Base-by-base conservation (phyloP, 1,140 invertebrate species). In the Gryon sp. region DNA sequence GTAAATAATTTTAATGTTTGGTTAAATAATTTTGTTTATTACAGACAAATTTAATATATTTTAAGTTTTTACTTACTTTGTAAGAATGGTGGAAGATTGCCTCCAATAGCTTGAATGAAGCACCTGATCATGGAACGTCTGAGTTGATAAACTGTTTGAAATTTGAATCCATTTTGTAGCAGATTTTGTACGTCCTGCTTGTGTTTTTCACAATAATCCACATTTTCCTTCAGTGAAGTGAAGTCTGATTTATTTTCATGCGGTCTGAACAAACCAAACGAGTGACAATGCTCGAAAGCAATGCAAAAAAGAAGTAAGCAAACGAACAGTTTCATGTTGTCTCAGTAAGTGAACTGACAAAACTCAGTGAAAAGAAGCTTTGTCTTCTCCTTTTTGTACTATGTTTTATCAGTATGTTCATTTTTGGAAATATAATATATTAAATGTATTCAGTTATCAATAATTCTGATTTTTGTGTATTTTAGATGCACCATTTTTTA, bases 121-220 rank as follows among this genome's bases (percentile, higher is more conserved):
- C 65, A 69, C 11, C 15, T 59, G 0, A 59, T 41, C 52, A 69
- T 69, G n/a, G 65, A 69, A 8, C 65, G 43, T 34, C 43, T 40
- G 6, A 59, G 6, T 41, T 69, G 26, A 30, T 0, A 0, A 9
- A 69, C 14, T 1, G 26, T 40, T 50, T 50, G 32, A 9, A 69
- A 34, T 8, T 55, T 69, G 26, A 59, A 7, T 41, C 43, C 65
- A 59, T 41, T 50, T 50, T 69, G 9, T 4, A 69, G n/a, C 14
- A 69, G 24, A 6, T 69, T 59, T 32, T 59, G 32, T 6, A 69
- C 36, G 6, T 59, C 65, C 3, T 69, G 43, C 20, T 34, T 59
- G n/a, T 69, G 52, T 19, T 69, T 59, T 14, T 69, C 65, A 7
- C 65, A 69, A 19, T 69, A 59, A 50, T 69, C 11, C 1, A 59